Evolutionary conservation across 2,797 vertebrate species (phyloP).

Genomic region (Poeciliopsis infans): DNA sequence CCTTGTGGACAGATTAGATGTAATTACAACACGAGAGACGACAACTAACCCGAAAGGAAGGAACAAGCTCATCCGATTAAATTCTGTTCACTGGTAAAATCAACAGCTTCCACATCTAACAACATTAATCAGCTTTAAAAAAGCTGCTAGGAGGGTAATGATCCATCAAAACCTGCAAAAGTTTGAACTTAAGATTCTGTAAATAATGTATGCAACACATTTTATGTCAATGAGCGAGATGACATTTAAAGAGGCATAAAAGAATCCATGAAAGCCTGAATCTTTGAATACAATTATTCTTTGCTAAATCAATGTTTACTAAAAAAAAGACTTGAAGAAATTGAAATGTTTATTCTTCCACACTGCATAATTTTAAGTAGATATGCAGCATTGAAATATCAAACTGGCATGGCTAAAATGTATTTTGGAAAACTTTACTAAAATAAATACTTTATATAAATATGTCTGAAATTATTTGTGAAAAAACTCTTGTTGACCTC

Average conservation of each 20-base stretch:
- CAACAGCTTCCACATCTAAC: background rate
- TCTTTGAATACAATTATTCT: background rate
- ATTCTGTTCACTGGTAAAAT: constrained; percentile 17
- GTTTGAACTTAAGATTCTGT: background rate
- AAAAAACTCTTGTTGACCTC: background rate
- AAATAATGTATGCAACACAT: background rate
- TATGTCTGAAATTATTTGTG: background rate
- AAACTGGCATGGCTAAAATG: background rate
- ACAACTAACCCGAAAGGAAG: background rate
- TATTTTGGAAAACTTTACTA: background rate
- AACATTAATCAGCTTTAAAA: constrained; percentile 4
- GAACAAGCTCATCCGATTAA: background rate
- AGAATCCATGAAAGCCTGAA: background rate
- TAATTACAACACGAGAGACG: background rate
- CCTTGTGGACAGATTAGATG: background rate
- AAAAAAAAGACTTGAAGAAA: background rate
- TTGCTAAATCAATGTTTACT: background rate
- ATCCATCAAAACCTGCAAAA: background rate
- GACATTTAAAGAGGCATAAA: background rate
- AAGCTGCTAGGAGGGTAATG: background rate
- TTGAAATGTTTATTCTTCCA: background rate
- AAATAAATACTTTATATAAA: background rate
- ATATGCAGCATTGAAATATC: background rate
- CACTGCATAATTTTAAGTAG: background rate
- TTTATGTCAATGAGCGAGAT: background rate